Evolutionary conservation across 2,113 vertebrate species (phyloP).

Genomic region (Otocyon megalotis): DNA sequence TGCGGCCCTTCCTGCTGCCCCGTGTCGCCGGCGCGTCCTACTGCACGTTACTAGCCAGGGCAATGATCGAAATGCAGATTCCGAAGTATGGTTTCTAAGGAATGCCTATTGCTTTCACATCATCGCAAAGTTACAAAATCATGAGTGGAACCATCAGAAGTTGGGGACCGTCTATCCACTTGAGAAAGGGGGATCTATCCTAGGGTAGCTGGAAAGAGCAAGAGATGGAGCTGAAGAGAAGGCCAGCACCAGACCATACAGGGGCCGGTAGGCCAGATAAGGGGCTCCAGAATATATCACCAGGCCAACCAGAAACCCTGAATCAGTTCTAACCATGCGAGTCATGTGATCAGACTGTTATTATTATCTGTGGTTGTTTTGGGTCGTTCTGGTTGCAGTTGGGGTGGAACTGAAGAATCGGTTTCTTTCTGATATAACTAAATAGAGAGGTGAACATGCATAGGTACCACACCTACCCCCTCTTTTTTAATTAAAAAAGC

Average conservation of each 20-base stretch:
- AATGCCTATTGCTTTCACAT: background rate
- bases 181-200: background rate
- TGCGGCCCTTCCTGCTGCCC: background rate
- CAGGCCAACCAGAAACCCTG: background rate
- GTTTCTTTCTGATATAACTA: background rate
- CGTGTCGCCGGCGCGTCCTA: rapidly evolving
- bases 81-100: background rate
- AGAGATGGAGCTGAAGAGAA: background rate
- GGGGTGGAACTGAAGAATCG: background rate
- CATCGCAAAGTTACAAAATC: background rate
- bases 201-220: background rate
- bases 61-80: background rate
- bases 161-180: background rate
- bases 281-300: background rate
- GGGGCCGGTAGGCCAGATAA: background rate
- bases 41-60: background rate
- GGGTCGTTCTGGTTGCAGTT: background rate
- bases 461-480: background rate
- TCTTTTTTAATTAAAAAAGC: background rate
- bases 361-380: background rate
- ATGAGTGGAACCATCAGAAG: background rate
- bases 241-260: background rate
- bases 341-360: background rate
- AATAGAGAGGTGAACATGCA: background rate
- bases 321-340: background rate